A percentile compares a stretch with the other conserved stretches of the same genome.
phyloP scores from a whole-genome alignment of 2,113 vertebrate species.

The Pteruthius melanotis region DNA sequence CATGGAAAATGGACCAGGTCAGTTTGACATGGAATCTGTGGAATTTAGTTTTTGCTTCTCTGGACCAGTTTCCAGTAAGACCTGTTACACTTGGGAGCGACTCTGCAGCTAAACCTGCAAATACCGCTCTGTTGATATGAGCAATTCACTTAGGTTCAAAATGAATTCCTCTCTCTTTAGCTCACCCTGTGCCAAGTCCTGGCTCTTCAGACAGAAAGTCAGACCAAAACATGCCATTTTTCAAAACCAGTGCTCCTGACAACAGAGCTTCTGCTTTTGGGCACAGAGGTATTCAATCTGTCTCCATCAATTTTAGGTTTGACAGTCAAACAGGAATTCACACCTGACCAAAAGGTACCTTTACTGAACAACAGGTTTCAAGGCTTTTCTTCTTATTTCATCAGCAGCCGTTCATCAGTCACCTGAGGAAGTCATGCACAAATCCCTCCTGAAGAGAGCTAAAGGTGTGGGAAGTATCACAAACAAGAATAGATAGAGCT shows the following conservation, averaged over 20 bases:
- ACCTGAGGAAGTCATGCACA: background rate
- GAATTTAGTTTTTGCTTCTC: background rate
- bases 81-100: fast-evolving
- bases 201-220: background rate
- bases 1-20: background rate
- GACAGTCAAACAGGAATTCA: background rate
- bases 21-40: background rate
- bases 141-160: background rate
- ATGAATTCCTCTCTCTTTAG: background rate
- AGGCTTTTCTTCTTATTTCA: background rate
- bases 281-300: background rate
- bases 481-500: background rate
- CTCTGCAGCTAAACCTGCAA: background rate
- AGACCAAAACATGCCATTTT: background rate
- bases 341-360: background rate
- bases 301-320: background rate
- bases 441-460: background rate
- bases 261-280: background rate
- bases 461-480: background rate
- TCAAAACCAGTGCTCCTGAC: background rate
- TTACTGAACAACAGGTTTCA: background rate
- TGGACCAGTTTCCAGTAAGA: background rate
- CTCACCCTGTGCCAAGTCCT: background rate
- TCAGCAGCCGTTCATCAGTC: background rate
- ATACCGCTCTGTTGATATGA: background rate